Evolutionary conservation across 2,797 vertebrate genomes (phyloP).

Genomic region (Furcifer pardalis): DNA sequence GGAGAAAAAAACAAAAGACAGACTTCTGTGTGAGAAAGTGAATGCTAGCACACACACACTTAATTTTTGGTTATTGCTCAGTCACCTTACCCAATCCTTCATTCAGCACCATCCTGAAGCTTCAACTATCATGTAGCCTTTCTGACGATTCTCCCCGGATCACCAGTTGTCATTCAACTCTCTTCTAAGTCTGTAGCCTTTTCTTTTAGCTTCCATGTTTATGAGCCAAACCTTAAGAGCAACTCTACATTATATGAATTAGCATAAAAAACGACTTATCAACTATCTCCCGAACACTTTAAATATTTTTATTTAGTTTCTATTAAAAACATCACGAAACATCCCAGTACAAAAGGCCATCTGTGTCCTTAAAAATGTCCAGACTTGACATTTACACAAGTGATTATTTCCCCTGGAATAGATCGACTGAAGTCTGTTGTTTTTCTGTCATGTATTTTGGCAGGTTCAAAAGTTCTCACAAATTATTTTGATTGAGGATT

Average conservation of each 20-base stretch:
- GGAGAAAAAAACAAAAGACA: no score
- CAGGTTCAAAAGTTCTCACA: slow-evolving; percentile 43
- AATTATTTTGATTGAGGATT: slow-evolving; percentile 35
- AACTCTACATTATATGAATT: not conserved
- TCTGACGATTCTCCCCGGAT: not conserved
- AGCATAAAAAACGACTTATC: not conserved
- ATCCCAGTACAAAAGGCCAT: slow-evolving; percentile 49
- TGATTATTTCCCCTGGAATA: not conserved
- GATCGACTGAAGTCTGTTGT: slow-evolving; percentile 37
- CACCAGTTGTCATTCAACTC: not conserved
- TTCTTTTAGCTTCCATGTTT: not conserved
- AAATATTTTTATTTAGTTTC: slow-evolving; percentile 70
- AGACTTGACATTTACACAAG: slow-evolving; percentile 32
- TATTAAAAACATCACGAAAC: slow-evolving; percentile 61
- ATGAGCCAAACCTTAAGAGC: not conserved
- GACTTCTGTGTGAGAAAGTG: no score
- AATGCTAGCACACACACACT: no score
- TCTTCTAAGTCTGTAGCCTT: not conserved
- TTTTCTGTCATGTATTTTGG: slow-evolving; percentile 64
- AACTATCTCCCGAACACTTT: not conserved
- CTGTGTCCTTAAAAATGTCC: slow-evolving; percentile 45
- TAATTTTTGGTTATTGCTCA: not conserved
- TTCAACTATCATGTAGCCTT: not conserved
- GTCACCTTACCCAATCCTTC: not conserved
- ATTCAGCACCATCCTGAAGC: not conserved